Base-by-base conservation (phyloP, 2,797 vertebrate genomes). In the Vipera ursinii region DNA sequence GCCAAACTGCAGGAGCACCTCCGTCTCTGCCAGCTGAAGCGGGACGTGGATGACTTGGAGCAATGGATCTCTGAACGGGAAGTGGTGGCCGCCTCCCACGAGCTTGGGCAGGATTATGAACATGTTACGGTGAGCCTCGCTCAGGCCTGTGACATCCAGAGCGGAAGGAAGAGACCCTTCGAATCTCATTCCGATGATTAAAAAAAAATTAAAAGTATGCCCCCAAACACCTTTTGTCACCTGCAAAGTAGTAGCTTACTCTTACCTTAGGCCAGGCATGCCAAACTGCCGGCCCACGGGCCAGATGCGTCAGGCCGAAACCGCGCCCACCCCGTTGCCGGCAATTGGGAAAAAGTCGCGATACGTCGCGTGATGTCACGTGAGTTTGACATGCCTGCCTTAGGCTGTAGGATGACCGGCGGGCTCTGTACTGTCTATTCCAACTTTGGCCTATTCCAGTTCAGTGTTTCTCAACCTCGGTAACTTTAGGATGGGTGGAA, bases 31-130 rank as follows among this genome's bases (percentile, higher is more conserved):
- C 99, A 99, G 97, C 98, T 99, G 53, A 98, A 98, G 95, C 97
- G 99, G 0, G 99, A 99, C 92, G 98, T 99, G 94, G 99, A 99
- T 9, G 99, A 99, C 97, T 98, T 99, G 95, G 99, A 99, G 94
- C 99, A 99, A 96, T 99, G 99, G 99, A 98, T 99, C 92, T 98
- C 98, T 6, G 99, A 99, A 96, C 97, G 99, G 12, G 99, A 99
- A 96, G 98, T 99, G 95, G 99, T 99, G 65, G 99, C 99, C 0
- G 99, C 99, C 59, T 99, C 99, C 20, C 99, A 99, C 2, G 99
- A 99, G 97, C 98, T 99, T 92, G 99, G 99, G 73, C 99, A 99
- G 96, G 99, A 99, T 97, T 99, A 99, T 2, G 99, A 99, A 95
- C 99, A 99, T 6, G 99, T 99, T 95, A 99, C 98, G 0, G 99